Percentiles rank a stretch among this genome's conserved stretches.
Conservation (phyloP, 2,113 vertebrate species). For the Oreochromis niloticus region DNA sequence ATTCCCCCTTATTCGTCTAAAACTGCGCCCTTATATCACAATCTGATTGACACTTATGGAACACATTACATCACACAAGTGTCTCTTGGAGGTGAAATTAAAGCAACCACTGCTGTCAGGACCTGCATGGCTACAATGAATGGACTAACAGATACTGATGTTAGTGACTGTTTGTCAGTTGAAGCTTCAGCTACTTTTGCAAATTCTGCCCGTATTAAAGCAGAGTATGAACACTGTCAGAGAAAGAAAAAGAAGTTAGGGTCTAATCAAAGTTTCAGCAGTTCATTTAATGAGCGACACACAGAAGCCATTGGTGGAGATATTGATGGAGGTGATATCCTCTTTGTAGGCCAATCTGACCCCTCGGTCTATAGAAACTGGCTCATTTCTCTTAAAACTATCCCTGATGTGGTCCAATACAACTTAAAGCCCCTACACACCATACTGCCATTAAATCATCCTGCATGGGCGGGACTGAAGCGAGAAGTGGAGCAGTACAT, state of each 20-base stretch:
- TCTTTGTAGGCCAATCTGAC: constrained; percentile 12
- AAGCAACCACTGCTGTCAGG: too few species aligned
- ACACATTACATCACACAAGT: too few species aligned
- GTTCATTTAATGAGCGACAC: constrained; percentile 29
- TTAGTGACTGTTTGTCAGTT: constrained; percentile 51
- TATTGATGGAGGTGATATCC: neutral
- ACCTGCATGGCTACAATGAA: constrained; percentile 33
- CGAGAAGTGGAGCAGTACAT: too few species aligned
- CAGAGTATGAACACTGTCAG: neutral
- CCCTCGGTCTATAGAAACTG: neutral
- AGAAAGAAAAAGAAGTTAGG: neutral
- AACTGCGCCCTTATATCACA: too few species aligned
- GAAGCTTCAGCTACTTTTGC: constrained; percentile 29
- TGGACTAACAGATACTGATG: constrained; percentile 26
- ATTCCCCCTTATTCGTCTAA: neutral
- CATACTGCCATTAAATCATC: too few species aligned
- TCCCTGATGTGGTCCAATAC: too few species aligned
- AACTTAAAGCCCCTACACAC: too few species aligned
- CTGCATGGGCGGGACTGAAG: too few species aligned
- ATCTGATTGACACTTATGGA: too few species aligned
- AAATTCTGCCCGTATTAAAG: neutral
- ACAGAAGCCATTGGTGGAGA: constrained; percentile 32
- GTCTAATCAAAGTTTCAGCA: neutral
- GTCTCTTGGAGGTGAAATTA: too few species aligned
- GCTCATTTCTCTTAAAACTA: too few species aligned